Conservation (phyloP, 1,140 invertebrate species). For the Drosophila kepulauana region DNA sequence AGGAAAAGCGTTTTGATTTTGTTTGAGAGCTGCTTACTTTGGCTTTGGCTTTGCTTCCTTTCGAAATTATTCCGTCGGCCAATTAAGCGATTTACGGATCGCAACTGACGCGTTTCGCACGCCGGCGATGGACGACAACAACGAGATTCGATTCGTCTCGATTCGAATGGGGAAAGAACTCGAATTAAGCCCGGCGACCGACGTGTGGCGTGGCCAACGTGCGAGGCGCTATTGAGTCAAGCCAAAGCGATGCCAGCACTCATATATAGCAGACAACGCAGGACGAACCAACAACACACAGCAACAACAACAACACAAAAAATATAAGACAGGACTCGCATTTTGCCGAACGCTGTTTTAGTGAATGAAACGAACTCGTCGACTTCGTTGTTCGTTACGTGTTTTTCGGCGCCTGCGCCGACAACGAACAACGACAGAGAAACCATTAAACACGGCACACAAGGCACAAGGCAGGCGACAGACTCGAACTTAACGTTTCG, state of each 20-base stretch:
- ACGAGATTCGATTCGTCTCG: neutral
- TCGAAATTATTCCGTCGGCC: slow-evolving; percentile 21
- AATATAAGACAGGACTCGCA: slow-evolving; percentile 21
- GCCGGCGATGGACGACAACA: slow-evolving; percentile 34
- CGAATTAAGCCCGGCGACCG: neutral
- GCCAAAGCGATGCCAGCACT: slow-evolving; percentile 35
- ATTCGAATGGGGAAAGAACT: neutral
- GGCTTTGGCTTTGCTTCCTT: neutral
- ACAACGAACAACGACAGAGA: neutral
- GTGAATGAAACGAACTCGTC: slow-evolving; percentile 53
- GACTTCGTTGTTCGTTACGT: neutral
- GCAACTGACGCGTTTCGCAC: slow-evolving; percentile 39
- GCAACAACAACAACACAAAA: neutral
- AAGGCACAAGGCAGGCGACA: neutral
- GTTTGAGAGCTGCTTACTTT: no score
- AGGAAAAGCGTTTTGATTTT: slow-evolving; percentile 6
- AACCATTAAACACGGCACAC: slow-evolving; percentile 5
- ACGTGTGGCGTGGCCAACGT: slow-evolving; percentile 67
- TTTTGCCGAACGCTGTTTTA: slow-evolving; percentile 41
- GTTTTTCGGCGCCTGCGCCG: slow-evolving; percentile 28
- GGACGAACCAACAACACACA: neutral
- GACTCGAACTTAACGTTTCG: neutral
- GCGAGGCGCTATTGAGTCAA: slow-evolving; percentile 68
- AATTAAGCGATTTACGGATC: slow-evolving; percentile 18
- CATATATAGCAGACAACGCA: slow-evolving; percentile 41